Evolutionary conservation across 2,113 vertebrate species (phyloP), one percentile per base, ranked within the genome.

Genomic region (Garra rufa): DNA sequence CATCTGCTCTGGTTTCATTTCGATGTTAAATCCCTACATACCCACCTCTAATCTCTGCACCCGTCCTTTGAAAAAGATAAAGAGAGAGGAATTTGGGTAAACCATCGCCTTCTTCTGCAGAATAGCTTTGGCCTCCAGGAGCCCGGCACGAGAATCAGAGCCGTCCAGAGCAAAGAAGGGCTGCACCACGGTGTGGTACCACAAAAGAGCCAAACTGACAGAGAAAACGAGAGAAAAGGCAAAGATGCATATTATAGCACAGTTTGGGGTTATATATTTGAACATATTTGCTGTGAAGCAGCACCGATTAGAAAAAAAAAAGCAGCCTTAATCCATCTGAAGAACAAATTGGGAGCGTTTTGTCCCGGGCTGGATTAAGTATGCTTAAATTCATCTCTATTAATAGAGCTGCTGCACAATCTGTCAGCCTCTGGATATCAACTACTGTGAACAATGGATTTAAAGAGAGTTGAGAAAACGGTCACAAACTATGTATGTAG

Each of bases 1-100:
- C 38, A 28, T 24, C 24, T 28, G 11, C 34, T 65, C n/a, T 79
- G 6, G 2, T 59, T 55, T 50, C 61, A 63, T 48, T 8, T 6
- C 6, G 61, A 21, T 38, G 17, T 19, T 15, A 69, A 69, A 67
- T 8, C 61, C 61, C 61, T 34, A 9, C 30, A 34, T 67, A 8
- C 7, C 44, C 84, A 99, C 98, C 98, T 99, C 98, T 87, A 99
- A 92, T 90, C 98, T 93, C 77, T 99, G 98, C 88, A 99, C 97
- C 76, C 98, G 96, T 90, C 98, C 98, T 89, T 97, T 97, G 90
- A 99, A 99, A 93, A 99, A 99, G 94, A 99, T 98, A 89, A 99
- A 99, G 85, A 99, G 95, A 80, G 98, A 99, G 5, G 98, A 99
- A 93, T 99, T 98, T 59, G 98, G 98, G 89, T 99, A 99, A 85